Evolutionary conservation across 2,113 vertebrate genomes (phyloP), one percentile per base, ranked within the genome.

Genomic region (Halichoeres trimaculatus): DNA sequence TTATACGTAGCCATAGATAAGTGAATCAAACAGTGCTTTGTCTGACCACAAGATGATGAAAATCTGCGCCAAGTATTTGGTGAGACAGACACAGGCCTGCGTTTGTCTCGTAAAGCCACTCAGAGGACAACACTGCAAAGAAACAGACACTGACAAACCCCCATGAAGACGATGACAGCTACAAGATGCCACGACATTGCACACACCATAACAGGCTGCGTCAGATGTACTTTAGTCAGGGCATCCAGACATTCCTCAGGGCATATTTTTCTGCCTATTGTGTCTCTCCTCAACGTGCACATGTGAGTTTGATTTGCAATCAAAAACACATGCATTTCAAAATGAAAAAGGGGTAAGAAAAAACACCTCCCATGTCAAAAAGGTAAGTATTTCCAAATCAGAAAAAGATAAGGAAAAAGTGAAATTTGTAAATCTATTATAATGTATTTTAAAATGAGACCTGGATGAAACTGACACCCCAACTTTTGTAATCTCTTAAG

Each of bases 291-390:
- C 36, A 65, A 52, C 67, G 59, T 51, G 76, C 58, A 84, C 85
- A 92, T 86, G 59, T 91, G 86, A 79, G 23, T 85, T 84, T 91
- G 73, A 88, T 91, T 93, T 93, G 76, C 58, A 22, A 69, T 60
- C 52, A 38, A 70, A 67, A 51, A 77, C 30, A 62, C 50, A 78
- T 59, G 64, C 58, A 13, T 69, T 90, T 90, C 51, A 84, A 85
- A 86, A 92, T 85, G 79, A 69, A 41, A 83, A 82, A 90, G 89
- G 81, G 85, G 83, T 81, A 78, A 71, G 87, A 78, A 71, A 89
- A 81, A 63, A 41, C 13, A 13, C 76, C 80, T 65, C 58, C 50
- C 76, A 72, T 73, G 74, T 88, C 70, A 70, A 63, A 67, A 75
- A 64, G 14, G 30, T 30, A 77, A 57, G 66, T 63, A 14, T 68